Conservation (phyloP, 2,113 vertebrate genomes). For the Puntigrus tetrazona region DNA sequence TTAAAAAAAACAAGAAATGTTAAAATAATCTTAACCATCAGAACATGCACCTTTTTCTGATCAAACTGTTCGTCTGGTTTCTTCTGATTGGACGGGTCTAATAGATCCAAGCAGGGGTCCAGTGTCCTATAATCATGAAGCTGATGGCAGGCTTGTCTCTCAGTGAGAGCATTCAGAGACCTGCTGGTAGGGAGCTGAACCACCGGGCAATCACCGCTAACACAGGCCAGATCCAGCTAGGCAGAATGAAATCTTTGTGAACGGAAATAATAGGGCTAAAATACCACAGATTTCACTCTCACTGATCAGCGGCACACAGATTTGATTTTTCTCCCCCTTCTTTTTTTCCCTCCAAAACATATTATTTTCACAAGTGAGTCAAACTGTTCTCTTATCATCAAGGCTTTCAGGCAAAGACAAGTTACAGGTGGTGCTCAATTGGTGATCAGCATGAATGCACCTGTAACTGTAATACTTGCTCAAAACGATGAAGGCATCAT, state of each 20-base stretch:
- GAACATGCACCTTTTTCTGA: neutral
- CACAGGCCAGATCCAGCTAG: constrained; percentile 29
- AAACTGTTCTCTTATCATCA: constrained; percentile 53
- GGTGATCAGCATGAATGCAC: constrained; percentile 45
- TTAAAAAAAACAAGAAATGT: neutral
- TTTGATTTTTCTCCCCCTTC: neutral
- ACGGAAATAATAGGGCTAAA: constrained; percentile 59
- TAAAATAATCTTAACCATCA: neutral
- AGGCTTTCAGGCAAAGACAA: constrained; percentile 55
- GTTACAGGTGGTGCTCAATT: constrained; percentile 56
- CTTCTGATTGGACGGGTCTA: constrained; percentile 35
- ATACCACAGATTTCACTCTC: constrained; percentile 57
- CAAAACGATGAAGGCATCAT: constrained; percentile 40
- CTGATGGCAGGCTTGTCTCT: constrained; percentile 45
- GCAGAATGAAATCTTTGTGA: constrained; percentile 53
- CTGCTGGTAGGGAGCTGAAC: constrained; percentile 39
- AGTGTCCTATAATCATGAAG: constrained; percentile 52
- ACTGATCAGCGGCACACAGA: constrained; percentile 38
- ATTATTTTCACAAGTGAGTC: constrained; percentile 50
- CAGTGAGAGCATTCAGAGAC: constrained; percentile 46
- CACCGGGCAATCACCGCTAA: constrained; percentile 17
- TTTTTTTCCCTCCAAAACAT: constrained; percentile 3
- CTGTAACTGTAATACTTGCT: constrained; percentile 18
- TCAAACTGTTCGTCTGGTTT: constrained; percentile 15
- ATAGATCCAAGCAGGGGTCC: constrained; percentile 34